Conservation (phyloP, 1,140 invertebrate genomes). For the Caenorhabditis latens region DNA sequence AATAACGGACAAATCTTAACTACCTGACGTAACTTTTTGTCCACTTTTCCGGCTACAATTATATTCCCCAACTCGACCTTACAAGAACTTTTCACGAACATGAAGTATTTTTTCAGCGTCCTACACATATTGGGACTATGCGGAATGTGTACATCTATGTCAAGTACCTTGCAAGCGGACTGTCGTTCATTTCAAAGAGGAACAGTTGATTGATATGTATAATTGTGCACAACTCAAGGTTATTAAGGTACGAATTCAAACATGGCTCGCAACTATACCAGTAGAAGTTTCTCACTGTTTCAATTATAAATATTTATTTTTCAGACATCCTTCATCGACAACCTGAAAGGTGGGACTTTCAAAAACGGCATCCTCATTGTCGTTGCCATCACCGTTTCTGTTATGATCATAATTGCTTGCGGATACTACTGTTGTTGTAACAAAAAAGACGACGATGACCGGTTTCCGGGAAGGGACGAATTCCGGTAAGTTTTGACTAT, state of each 20-base stretch:
- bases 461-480: slow-evolving; percentile 13
- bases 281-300: no score
- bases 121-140: slow-evolving; percentile 46
- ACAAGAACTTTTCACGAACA: not conserved
- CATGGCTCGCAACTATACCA: not conserved
- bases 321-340: slow-evolving; percentile 34
- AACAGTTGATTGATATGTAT: slow-evolving; percentile 19
- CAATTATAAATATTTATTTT: not conserved
- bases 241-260: slow-evolving; percentile 12
- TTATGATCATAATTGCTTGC: not conserved
- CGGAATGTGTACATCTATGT: not conserved
- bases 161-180: slow-evolving; percentile 23
- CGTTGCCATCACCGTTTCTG: not conserved
- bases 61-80: not conserved
- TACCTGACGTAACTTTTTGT: not conserved
- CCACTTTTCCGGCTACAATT: not conserved
- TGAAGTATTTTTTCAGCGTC: not conserved
- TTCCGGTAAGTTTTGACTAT: not conserved
- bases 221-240: slow-evolving; percentile 47
- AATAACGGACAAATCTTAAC: not conserved
- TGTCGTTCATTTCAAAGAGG: slow-evolving; percentile 34
- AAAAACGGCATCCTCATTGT: not conserved
- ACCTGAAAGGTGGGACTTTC: slow-evolving; percentile 18
- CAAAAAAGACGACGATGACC: not conserved
- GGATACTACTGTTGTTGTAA: slow-evolving; percentile 41